A percentile compares a stretch with the other conserved stretches of the same genome.
Conservation (phyloP, 1,140 invertebrate species). For the Battus philenor region DNA sequence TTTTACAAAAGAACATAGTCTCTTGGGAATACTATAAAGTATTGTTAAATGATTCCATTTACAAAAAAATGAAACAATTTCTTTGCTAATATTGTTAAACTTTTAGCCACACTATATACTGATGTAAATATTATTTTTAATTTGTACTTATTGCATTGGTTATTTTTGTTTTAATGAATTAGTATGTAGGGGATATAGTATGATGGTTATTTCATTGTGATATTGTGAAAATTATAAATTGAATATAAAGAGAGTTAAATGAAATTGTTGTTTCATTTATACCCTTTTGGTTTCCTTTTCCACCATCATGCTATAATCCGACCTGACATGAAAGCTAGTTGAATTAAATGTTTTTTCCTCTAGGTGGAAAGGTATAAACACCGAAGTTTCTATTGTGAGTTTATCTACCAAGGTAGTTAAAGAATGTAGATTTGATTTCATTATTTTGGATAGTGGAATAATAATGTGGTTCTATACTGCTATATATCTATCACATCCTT, state of each 20-base stretch:
- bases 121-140: neutral
- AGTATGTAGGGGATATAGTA: constrained; percentile 48
- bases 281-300: constrained; percentile 22
- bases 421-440: no score
- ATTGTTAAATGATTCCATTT: no score
- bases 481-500: neutral
- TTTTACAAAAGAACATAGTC: no score
- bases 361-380: constrained; percentile 10
- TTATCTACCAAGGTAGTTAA: no score
- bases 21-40: no score
- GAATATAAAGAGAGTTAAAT: constrained; percentile 50
- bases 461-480: no score
- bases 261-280: constrained; percentile 57
- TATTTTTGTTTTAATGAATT: constrained; percentile 6
- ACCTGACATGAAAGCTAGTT: neutral
- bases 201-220: constrained; percentile 50
- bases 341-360: neutral
- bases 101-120: no score
- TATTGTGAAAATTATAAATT: constrained; percentile 34
- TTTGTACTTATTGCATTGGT: neutral
- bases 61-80: no score
- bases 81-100: no score
- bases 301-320: constrained; percentile 65
- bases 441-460: no score
- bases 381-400: neutral